phyloP scores from a whole-genome alignment of 2,797 vertebrate species.

The Pangasius larnaudii region DNA sequence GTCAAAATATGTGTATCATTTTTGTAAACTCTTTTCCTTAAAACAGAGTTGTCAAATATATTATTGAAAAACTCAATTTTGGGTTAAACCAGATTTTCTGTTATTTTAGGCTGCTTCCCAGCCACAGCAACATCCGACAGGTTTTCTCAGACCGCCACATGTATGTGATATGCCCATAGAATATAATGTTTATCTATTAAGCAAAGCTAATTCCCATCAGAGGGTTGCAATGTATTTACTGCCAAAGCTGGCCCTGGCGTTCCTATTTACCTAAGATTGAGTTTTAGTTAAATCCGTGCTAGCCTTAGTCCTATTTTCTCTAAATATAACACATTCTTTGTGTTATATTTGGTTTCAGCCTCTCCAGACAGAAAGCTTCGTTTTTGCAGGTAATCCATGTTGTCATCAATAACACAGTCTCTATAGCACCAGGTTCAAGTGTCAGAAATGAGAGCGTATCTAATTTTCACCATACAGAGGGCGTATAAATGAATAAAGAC shows the following conservation, averaged over 20 bases:
- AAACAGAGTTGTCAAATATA: background rate
- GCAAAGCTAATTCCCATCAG: background rate
- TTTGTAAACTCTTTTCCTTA: background rate
- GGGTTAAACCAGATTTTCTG: background rate
- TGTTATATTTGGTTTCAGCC: conserved; percentile 11
- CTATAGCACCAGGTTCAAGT: conserved; percentile 39
- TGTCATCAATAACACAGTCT: conserved; percentile 43
- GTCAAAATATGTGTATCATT: background rate
- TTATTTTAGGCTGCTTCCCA: background rate
- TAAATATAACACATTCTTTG: conserved; percentile 27
- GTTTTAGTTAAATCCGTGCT: conserved; percentile 18
- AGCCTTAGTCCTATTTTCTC: conserved; percentile 7
- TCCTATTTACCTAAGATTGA: conserved; percentile 21
- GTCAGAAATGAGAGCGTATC: conserved; percentile 54
- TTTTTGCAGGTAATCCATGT: conserved; percentile 36
- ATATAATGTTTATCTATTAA: background rate
- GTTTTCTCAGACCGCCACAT: background rate
- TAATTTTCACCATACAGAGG: conserved; percentile 54
- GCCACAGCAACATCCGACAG: background rate
- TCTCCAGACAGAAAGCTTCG: conserved; percentile 26
- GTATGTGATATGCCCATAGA: background rate
- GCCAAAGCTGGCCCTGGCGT: background rate
- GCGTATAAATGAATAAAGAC: conserved; percentile 56
- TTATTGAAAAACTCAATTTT: background rate
- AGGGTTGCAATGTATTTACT: background rate